Evolutionary conservation across 2,797 vertebrate genomes (phyloP).

Genomic region (Xiphophorus birchmanni): DNA sequence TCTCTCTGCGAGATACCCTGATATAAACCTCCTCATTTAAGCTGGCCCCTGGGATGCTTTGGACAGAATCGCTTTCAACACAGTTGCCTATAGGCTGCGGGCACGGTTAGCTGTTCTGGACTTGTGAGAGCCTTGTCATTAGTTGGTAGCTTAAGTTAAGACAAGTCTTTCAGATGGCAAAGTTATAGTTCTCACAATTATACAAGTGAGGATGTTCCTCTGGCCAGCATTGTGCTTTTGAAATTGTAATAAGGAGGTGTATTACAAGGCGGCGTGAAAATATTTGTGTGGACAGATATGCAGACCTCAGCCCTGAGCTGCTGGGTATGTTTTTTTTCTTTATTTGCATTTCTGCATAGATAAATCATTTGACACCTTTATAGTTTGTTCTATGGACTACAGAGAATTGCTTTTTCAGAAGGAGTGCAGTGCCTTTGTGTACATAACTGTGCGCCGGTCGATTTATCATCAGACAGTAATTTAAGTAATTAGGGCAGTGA

Average conservation of each 20-base stretch:
- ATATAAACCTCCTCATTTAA: constrained; percentile 69
- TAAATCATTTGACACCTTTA: constrained; percentile 72
- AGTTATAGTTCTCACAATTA: constrained; percentile 41
- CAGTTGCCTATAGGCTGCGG: constrained; percentile 38
- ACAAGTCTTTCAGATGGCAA: constrained; percentile 24
- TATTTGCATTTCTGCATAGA: constrained; percentile 71
- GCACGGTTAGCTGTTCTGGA: constrained; percentile 38
- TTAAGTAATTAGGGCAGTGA: constrained; percentile 76
- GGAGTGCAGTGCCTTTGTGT: constrained; percentile 65
- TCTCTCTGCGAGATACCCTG: constrained; percentile 54
- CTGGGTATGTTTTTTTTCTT: constrained; percentile 58
- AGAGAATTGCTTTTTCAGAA: constrained; percentile 75
- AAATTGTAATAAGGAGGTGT: constrained; percentile 39
- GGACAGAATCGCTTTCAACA: constrained; percentile 54
- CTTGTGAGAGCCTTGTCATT: constrained; percentile 56
- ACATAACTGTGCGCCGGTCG: constrained; percentile 51
- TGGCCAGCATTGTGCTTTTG: constrained; percentile 35
- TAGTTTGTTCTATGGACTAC: constrained; percentile 66
- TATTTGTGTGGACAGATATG: constrained; percentile 62
- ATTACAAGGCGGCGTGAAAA: constrained; percentile 54
- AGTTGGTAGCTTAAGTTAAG: constrained; percentile 53
- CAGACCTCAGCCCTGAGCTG: constrained; percentile 60
- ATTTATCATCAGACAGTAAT: constrained; percentile 72
- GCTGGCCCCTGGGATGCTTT: constrained; percentile 58
- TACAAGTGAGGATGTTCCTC: constrained; percentile 27